Evolutionary conservation across 2,888 invertebrate genomes (phyloP), one percentile per base, ranked within the genome.

Genomic region (Drepana falcataria): DNA sequence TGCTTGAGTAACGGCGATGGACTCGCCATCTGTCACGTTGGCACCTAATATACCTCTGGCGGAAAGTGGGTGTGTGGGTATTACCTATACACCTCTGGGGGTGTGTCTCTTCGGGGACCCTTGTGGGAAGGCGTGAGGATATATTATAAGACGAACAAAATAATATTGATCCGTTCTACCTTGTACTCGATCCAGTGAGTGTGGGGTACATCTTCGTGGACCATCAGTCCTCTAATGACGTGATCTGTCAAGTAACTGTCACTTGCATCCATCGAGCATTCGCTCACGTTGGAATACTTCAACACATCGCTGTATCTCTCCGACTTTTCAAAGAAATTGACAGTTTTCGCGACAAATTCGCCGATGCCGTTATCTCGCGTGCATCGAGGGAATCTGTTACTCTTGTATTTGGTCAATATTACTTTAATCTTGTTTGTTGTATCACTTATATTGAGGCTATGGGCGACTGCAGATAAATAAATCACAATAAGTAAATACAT

Each of bases 101-200:
- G n/a, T 1, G 0, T 21, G 1, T 1, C 21, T 21, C 21, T 21
- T 21, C 21, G 1, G 21, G 21, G 21, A 21, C 21, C 21, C 21
- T 21, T 21, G 21, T 1, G 21, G 21, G 1, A 21, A 21, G 21
- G 21, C 21, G 21, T 21, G 21, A 21, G 21, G 21, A 21, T 21
- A 21, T 21, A 21, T 21, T 21, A 21, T 21, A 21, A 21, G 21
- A n/a, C n/a, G n/a, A 21, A 21, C 21, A 21, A 21, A 21, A 21
- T 21, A 21, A 21, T 21, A 21, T 21, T 21, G 21, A 21, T 37
- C 5, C 3, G 37, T 37, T 1, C 37, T 37, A 88, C 91, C 81
- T 88, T 91, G 65, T 80, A 91, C 58, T 84, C 81, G 7, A 76
- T 59, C 91, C 91, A 91, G 58, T 91, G 90, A 0, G 64, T 61